phyloP scores from a whole-genome alignment of 2,888 invertebrate species.

The Fabriciana adippe region DNA sequence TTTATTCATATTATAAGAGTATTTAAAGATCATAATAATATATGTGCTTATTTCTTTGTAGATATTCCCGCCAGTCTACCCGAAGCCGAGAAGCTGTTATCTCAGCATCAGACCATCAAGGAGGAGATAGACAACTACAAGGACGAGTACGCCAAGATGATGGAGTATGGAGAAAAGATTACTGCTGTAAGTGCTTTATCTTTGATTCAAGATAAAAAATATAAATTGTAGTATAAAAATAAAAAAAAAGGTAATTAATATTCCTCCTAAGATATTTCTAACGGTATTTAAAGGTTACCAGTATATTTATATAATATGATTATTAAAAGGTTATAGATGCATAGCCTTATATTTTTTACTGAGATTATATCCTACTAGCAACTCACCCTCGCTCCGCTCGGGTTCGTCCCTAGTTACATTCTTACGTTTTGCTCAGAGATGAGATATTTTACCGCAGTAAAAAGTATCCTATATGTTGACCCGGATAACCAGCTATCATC shows the following conservation, averaged over 20 bases:
- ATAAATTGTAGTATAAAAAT: too few relatives aligned
- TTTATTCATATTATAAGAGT: not conserved
- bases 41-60: constrained; percentile 37
- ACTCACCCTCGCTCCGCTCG: too few relatives aligned
- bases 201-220: too few relatives aligned
- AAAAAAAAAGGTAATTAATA: too few relatives aligned
- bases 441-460: too few relatives aligned
- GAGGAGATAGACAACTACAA: constrained; percentile 99
- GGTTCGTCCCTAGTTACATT: too few relatives aligned
- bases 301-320: too few relatives aligned
- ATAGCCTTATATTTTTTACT: not conserved
- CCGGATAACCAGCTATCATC: too few relatives aligned
- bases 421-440: too few relatives aligned
- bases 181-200: constrained; percentile 84
- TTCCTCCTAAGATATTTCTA: too few relatives aligned
- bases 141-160: constrained; percentile 99
- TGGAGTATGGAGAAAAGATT: constrained; percentile 98
- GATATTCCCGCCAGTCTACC: constrained; percentile 96
- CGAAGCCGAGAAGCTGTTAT: constrained; percentile 98
- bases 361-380: not conserved
- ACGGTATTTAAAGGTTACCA: too few relatives aligned
- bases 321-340: not conserved
- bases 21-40: not conserved
- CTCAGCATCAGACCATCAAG: constrained; percentile 98
- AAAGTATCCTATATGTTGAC: too few relatives aligned